Base-by-base conservation (phyloP, 2,888 invertebrate genomes). In the Leucozona laternaria region DNA sequence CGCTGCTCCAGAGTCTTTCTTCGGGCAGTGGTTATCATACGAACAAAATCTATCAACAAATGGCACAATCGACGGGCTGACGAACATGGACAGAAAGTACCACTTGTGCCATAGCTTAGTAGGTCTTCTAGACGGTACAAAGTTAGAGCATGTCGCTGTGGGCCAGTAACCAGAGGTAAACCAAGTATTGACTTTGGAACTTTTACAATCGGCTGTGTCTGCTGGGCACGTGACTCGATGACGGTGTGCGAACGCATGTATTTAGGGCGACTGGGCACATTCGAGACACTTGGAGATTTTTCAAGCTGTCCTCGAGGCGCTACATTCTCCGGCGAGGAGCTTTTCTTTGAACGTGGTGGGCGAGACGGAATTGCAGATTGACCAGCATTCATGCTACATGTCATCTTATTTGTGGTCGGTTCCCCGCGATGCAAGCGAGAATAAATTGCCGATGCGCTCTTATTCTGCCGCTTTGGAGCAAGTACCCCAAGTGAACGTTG, bases 1-100 rank as follows among this genome's bases (percentile, higher is more conserved):
- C 94, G 94, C 91, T 97, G 97, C 92, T 97, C 97, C 28, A 97
- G 93, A 3, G 97, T 96, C 89, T 95, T 95, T 86, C 97, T 93
- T 91, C 97, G 97, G 0, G 96, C 96, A 28, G 96, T 95, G 45
- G 97, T 97, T 72, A 97, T 95, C 92, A 94, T 95, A 88, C 95
- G 94, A 4, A 96, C 96, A 92, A 97, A 98, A 91, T 96, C 96
- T 70, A 96, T 93, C 66, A 97, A 93, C 87, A 95, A 94, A 91
- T 95, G 95, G 90, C 96, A 97, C 62, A 96, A 93, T 81, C 94
- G 94, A 88, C 94, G 93, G 15, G 96, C 95, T 50, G 94, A 94
- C 6, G 93, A 92, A 89, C 95, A 95, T 0, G 95, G 94, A 5
- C 94, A 93, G 58, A 95, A 95, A 58, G 94, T 94, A 15, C 94